A percentile compares a stretch with the other conserved stretches of the same genome.
Evolutionary conservation across 2,113 vertebrate genomes (phyloP).

Genomic region (Alligator sinensis): DNA sequence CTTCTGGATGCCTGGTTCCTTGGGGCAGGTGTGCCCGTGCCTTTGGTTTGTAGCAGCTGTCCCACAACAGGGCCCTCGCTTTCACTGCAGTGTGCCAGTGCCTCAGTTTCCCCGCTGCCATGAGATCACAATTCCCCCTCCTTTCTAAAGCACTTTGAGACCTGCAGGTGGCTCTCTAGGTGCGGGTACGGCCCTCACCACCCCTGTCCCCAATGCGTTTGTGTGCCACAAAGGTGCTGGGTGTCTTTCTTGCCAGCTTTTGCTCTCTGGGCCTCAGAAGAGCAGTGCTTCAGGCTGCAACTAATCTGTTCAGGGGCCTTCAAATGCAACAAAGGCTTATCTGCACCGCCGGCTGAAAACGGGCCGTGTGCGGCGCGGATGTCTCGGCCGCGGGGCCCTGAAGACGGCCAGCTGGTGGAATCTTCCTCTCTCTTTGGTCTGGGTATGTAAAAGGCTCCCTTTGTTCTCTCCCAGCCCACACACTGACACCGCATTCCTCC

Average conservation of each 20-base stretch:
- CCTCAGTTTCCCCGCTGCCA: background rate
- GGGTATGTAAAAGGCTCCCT: conserved; percentile 45
- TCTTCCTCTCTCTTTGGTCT: conserved; percentile 46
- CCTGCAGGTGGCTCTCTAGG: background rate
- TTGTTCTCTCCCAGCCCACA: conserved; percentile 63
- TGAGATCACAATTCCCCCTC: fast-evolving
- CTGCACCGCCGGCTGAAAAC: conserved; percentile 60
- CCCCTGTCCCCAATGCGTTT: too few species aligned
- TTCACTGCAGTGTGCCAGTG: background rate
- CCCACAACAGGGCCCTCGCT: background rate
- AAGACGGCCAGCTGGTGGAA: conserved; percentile 62
- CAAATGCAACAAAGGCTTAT: conserved; percentile 72
- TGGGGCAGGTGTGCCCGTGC: background rate
- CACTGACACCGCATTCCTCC: conserved; percentile 46
- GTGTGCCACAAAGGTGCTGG: background rate
- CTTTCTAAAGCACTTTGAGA: fast-evolving
- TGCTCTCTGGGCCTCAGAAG: background rate
- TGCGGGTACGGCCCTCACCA: background rate
- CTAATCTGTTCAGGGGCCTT: conserved; percentile 71
- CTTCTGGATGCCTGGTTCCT: background rate
- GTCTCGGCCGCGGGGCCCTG: conserved; percentile 28
- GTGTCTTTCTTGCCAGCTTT: conserved; percentile 23
- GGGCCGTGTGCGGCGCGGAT: conserved; percentile 47
- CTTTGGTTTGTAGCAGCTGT: background rate
- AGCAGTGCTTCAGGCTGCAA: conserved; percentile 33